phyloP scores from a whole-genome alignment of 2,797 vertebrate species.

The Champsocephalus gunnari region DNA sequence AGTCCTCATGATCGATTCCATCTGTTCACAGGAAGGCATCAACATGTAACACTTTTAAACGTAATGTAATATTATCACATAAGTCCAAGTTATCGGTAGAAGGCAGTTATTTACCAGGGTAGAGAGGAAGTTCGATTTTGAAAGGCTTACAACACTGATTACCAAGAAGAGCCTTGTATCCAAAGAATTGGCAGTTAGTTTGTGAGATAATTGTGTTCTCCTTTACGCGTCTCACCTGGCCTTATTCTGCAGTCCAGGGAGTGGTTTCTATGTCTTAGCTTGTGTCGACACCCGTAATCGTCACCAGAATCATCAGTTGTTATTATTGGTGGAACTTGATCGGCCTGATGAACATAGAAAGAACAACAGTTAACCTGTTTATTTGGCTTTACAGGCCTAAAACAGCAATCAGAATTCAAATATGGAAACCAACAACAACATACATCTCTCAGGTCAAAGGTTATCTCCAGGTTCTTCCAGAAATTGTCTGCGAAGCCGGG shows the following conservation, averaged over 20 bases:
- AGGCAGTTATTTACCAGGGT: background rate
- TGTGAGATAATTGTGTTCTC: no score
- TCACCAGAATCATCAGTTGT: constrained; percentile 85
- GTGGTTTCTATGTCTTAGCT: constrained; percentile 77
- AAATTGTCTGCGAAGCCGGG: constrained; percentile 94
- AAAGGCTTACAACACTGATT: background rate
- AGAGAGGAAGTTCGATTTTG: background rate
- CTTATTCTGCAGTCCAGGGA: constrained; percentile 85
- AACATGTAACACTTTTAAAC: background rate
- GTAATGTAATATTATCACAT: background rate
- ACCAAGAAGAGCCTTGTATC: background rate
- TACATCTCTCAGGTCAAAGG: constrained; percentile 95
- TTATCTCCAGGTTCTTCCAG: constrained; percentile 97
- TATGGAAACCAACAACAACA: constrained; percentile 48
- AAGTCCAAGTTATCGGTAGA: background rate
- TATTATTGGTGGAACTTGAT: constrained; percentile 85
- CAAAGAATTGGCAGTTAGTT: background rate
- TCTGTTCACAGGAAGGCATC: constrained; percentile 69
- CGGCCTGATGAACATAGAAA: constrained; percentile 81
- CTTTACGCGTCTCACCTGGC: constrained; percentile 83
- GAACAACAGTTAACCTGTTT: background rate
- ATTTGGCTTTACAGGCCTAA: background rate
- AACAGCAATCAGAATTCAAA: background rate
- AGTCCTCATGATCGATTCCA: constrained; percentile 85
- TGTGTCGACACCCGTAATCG: constrained; percentile 80